phyloP scores from a whole-genome alignment of 2,888 invertebrate genomes.

The Prosapia bicincta region DNA sequence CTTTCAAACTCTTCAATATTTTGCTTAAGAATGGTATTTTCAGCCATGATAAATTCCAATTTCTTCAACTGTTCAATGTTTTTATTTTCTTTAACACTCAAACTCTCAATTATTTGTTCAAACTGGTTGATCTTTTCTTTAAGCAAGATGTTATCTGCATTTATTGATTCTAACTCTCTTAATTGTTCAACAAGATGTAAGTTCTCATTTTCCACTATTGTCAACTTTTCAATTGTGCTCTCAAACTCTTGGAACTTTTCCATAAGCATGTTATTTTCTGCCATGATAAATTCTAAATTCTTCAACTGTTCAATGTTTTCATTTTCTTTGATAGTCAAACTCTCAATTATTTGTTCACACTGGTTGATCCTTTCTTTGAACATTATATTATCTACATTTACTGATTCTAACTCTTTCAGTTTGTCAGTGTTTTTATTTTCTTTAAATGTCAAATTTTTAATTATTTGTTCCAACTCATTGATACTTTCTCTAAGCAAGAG shows the following conservation, averaged over 20 bases:
- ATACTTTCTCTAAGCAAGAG: too few species aligned
- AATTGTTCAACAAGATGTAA: too few species aligned
- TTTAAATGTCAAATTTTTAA: background rate
- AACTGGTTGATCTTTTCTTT: background rate
- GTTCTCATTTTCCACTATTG: too few species aligned
- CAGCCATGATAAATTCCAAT: background rate
- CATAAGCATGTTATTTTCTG: too few species aligned
- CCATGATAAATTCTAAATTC: too few species aligned
- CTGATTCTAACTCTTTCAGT: background rate
- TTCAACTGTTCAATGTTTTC: too few species aligned
- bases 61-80: background rate
- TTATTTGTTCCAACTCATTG: background rate
- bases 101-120: background rate
- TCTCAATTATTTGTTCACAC: too few species aligned
- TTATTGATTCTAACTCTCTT: too few species aligned
- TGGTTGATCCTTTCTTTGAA: background rate
- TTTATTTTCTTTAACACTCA: background rate
- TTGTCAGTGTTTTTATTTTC: background rate
- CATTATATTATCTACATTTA: background rate
- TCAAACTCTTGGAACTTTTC: too few species aligned
- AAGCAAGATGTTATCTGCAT: background rate
- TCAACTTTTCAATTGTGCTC: too few species aligned
- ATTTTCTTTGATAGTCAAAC: too few species aligned
- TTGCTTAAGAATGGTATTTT: background rate
- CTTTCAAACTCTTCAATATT: background rate